These are phyloP conservation scores for Agelaius phoeniceus DNA, from an alignment of 2,113 vertebrate species.

Conservation along the genomic window DNA sequence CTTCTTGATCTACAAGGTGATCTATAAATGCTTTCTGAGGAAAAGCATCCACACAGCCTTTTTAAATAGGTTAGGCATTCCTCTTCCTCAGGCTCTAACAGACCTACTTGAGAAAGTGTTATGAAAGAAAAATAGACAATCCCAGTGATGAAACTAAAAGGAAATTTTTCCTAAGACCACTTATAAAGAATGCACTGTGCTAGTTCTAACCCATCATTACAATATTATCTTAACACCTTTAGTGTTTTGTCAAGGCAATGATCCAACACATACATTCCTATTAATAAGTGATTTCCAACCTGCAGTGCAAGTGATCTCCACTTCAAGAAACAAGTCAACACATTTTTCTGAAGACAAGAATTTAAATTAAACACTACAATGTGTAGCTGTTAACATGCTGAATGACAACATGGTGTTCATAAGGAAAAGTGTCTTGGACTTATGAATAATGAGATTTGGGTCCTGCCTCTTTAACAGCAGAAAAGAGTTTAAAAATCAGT, in stretches of 20 bases:
- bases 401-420: neutral
- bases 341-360: neutral
- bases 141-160: neutral
- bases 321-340: neutral
- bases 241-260: neutral
- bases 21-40: neutral
- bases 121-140: neutral
- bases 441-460: neutral
- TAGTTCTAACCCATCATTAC: neutral
- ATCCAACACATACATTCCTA: neutral
- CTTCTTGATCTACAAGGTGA: constrained; percentile 1
- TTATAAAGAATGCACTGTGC: neutral
- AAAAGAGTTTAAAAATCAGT: neutral
- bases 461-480: neutral
- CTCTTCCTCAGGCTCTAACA: constrained; percentile 3
- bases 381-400: neutral
- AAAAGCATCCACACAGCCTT: neutral
- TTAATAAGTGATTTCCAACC: neutral
- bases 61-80: constrained; percentile 9
- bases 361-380: neutral
- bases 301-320: neutral
- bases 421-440: neutral
- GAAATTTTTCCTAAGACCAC: neutral
- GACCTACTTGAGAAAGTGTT: neutral
- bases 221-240: neutral